phyloP scores from a whole-genome alignment of 1,140 invertebrate genomes.

The Bombus sylvicola region DNA sequence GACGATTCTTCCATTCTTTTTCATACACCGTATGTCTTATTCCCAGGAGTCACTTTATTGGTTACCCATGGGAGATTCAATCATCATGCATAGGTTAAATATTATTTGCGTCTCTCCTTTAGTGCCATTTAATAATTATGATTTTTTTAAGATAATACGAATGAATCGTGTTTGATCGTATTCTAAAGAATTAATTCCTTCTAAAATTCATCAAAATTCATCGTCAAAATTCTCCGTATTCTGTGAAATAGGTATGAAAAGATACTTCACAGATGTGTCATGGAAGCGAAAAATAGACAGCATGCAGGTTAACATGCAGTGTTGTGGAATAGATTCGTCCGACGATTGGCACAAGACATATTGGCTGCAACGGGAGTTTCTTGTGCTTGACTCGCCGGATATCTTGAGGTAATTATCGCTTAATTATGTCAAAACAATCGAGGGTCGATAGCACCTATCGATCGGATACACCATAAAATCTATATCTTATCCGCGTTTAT shows the following conservation, averaged over 20 bases:
- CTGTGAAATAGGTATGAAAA: constrained; percentile 71
- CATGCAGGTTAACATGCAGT: constrained; percentile 75
- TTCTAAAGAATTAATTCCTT: too few species aligned
- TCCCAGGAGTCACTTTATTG: neutral
- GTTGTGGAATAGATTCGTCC: constrained; percentile 74
- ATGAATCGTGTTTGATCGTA: too few species aligned
- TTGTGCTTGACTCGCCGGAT: constrained; percentile 67
- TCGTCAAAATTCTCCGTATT: neutral
- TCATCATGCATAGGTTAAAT: neutral
- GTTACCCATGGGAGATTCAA: neutral
- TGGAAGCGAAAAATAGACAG: constrained; percentile 77
- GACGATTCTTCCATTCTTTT: neutral
- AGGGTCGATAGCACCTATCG: neutral
- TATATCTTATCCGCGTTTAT: neutral
- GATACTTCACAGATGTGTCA: constrained; percentile 71
- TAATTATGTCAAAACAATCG: constrained; percentile 54
- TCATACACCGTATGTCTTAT: neutral
- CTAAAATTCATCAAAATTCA: neutral
- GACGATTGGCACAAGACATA: constrained; percentile 76
- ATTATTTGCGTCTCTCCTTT: neutral
- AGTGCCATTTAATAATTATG: neutral
- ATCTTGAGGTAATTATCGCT: constrained; percentile 73
- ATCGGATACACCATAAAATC: neutral
- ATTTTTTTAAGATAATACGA: neutral
- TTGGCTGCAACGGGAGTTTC: constrained; percentile 74